phyloP scores from a whole-genome alignment of 2,888 invertebrate species.

The Trachelus troglodyta region DNA sequence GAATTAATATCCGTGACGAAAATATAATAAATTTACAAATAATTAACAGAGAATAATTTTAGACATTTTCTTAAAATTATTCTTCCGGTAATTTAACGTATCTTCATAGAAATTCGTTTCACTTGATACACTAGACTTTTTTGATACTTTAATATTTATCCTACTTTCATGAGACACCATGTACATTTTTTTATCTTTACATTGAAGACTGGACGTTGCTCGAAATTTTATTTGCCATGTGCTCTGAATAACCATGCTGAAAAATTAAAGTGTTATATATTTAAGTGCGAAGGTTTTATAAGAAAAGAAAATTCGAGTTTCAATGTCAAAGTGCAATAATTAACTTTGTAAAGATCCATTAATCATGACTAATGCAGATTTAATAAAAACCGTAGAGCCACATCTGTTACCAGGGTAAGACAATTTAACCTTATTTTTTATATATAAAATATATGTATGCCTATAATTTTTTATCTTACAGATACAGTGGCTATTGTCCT shows the following conservation, averaged over 20 bases:
- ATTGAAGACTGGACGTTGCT: neutral
- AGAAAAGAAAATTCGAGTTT: constrained; percentile 4
- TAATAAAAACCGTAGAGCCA: constrained; percentile 73
- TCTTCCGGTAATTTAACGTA: neutral
- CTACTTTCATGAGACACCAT: neutral
- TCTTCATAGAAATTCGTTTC: neutral
- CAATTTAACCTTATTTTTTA: constrained; percentile 17
- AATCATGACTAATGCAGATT: constrained; percentile 40
- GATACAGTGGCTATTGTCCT: constrained; percentile 83
- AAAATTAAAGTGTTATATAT: neutral
- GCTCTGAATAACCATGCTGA: neutral
- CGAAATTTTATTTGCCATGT: neutral
- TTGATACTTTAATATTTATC: neutral
- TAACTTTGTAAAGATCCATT: neutral
- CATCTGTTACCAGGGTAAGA: constrained; percentile 81
- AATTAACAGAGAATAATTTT: neutral
- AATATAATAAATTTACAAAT: neutral
- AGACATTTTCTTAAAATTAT: neutral
- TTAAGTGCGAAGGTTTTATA: neutral
- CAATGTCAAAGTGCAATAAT: neutral
- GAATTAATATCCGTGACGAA: neutral
- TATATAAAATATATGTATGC: neutral
- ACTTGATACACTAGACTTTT: neutral
- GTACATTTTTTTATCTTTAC: neutral
- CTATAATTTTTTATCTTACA: constrained; percentile 49